Base-by-base conservation (phyloP, 1,140 invertebrate genomes). In the Pseudobourletiella spinata region DNA sequence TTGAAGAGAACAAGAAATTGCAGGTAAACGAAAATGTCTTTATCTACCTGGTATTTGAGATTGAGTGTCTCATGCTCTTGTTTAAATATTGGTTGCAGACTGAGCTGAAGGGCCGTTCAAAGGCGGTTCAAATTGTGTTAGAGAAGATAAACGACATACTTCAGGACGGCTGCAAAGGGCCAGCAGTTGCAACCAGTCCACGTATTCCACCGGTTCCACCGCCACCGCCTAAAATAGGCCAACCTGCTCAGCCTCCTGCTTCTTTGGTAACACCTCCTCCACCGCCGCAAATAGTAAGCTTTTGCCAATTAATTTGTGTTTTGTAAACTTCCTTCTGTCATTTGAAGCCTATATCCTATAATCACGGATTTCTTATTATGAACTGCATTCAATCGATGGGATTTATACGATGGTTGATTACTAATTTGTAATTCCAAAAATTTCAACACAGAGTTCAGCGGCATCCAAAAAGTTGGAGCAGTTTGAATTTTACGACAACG, bases 401-500 rank as follows among this genome's bases (percentile, higher is more conserved):
- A n/a, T n/a, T n/a, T n/a, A n/a, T n/a, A n/a, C n/a, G n/a, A n/a
- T n/a, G n/a, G n/a, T n/a, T n/a, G n/a, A n/a, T n/a, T n/a, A n/a
- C n/a, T n/a, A n/a, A n/a, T n/a, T n/a, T n/a, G n/a, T n/a, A n/a
- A n/a, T n/a, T n/a, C n/a, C n/a, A n/a, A n/a, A n/a, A n/a, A n/a
- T n/a, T n/a, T n/a, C n/a, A n/a, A n/a, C n/a, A n/a, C n/a, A n/a
- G n/a, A n/a, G n/a, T n/a, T n/a, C n/a, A n/a, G n/a, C n/a, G n/a
- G n/a, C n/a, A n/a, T n/a, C n/a, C n/a, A n/a, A n/a, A n/a, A n/a
- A 32, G 24, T 6, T 24, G 11, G 46, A 50, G 16, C 30, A 25
- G 80, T 86, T 86, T 72, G 83, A 88, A 30, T 86, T 89, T 76
- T 91, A 87, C 72, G 89, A 91, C 77, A 86, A 87, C 0, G 87